Evolutionary conservation across 2,888 invertebrate species (phyloP).

Genomic region (Icerya purchasi): DNA sequence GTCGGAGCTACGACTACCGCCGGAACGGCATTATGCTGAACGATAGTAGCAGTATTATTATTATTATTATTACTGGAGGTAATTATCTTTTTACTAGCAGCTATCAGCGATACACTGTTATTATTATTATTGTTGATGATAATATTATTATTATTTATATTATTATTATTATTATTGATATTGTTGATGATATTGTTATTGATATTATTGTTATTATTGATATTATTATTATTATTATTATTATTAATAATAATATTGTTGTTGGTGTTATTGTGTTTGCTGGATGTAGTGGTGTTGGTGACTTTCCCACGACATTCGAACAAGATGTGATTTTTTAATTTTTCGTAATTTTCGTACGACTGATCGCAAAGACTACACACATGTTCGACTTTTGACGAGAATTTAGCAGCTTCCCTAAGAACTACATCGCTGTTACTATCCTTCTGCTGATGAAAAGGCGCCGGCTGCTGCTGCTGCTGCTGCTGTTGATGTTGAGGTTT

Average conservation of each 20-base stretch:
- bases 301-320: constrained; percentile 3
- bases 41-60: not conserved
- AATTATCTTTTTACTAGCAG: not conserved
- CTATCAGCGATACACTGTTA: too few species aligned
- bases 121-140: too few species aligned
- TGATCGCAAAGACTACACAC: constrained; percentile 4
- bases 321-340: constrained; percentile 4
- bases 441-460: too few species aligned
- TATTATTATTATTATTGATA: too few species aligned
- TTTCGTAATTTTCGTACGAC: constrained; percentile 8
- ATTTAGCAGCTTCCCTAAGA: constrained; percentile 1
- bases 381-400: too few species aligned
- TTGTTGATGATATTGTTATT: too few species aligned
- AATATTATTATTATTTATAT: too few species aligned
- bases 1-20: not conserved
- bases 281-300: not conserved
- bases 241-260: not conserved
- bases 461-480: too few species aligned
- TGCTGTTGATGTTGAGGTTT: too few species aligned
- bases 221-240: not conserved
- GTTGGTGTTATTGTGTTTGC: not conserved
- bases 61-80: constrained; percentile 1
- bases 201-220: too few species aligned
- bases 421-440: too few species aligned
- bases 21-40: too few species aligned